Percentiles rank a stretch among this genome's conserved stretches.
phyloP scores from a whole-genome alignment of 2,113 vertebrate genomes.

The Phocoena sinus region DNA sequence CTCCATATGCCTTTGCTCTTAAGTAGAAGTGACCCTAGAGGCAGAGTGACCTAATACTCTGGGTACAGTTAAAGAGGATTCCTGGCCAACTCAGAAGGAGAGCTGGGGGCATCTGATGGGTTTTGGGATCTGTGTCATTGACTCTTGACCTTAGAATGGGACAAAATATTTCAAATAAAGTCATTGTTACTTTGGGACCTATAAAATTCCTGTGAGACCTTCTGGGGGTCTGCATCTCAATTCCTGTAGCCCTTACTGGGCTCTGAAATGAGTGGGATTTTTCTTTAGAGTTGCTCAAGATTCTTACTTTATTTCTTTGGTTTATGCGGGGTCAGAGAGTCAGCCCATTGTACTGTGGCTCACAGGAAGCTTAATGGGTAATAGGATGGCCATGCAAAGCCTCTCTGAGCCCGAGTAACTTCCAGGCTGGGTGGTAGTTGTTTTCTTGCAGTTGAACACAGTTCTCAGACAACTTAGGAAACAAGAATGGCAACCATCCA shows the following conservation, averaged over 20 bases:
- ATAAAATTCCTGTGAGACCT: background rate
- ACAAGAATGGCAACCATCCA: background rate
- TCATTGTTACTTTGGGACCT: background rate
- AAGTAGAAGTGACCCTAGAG: background rate
- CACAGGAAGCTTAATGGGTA: background rate
- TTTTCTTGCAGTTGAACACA: background rate
- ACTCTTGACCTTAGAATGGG: background rate
- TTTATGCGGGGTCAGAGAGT: background rate
- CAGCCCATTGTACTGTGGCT: background rate
- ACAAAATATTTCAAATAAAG: slow-evolving; percentile 10
- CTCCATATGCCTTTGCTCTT: background rate
- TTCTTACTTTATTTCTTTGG: background rate
- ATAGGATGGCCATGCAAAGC: background rate
- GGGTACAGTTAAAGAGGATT: background rate
- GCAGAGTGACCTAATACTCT: background rate
- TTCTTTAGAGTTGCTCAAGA: background rate
- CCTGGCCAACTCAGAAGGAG: background rate
- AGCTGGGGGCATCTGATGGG: background rate
- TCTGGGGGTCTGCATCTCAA: background rate
- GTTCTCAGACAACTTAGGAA: background rate
- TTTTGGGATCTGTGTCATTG: background rate
- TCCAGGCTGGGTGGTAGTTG: background rate
- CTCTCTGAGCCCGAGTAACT: background rate
- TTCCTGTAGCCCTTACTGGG: background rate
- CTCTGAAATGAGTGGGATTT: background rate